Percentiles rank a stretch among this genome's conserved stretches.
phyloP scores from a whole-genome alignment of 2,888 invertebrate species.

The Leptopterna dolabrata region DNA sequence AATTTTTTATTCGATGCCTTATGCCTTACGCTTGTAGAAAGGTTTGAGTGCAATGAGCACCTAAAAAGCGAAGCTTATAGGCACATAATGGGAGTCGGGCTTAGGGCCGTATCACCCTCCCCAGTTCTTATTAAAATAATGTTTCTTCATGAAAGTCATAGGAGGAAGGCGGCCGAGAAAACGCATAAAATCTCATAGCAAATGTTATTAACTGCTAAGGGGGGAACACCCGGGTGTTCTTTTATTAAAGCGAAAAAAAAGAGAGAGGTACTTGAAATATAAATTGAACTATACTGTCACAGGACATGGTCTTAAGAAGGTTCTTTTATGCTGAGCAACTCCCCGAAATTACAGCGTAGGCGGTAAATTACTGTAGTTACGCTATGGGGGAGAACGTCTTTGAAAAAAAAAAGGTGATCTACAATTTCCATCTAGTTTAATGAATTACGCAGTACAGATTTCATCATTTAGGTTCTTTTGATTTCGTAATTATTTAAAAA shows the following conservation, averaged over 20 bases:
- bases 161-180: neutral
- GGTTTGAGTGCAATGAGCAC: no score
- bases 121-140: conserved; percentile 2
- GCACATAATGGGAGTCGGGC: neutral
- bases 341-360: neutral
- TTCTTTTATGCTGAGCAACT: neutral
- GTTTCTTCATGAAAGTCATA: conserved; percentile 1
- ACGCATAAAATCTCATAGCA: conserved; percentile 25
- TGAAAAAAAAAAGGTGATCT: no score
- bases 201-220: conserved; percentile 31
- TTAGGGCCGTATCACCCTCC: neutral
- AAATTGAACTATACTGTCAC: neutral
- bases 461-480: no score
- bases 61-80: neutral
- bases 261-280: neutral
- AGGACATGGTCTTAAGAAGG: neutral
- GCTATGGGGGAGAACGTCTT: no score
- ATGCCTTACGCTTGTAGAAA: no score
- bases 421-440: no score
- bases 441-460: no score
- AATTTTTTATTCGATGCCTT: no score
- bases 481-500: no score
- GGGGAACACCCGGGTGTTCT: neutral
- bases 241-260: neutral
- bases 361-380: neutral